Evolutionary conservation across 2,888 invertebrate genomes (phyloP), one percentile per base, ranked within the genome.

Genomic region (Athrips mouffetella): DNA sequence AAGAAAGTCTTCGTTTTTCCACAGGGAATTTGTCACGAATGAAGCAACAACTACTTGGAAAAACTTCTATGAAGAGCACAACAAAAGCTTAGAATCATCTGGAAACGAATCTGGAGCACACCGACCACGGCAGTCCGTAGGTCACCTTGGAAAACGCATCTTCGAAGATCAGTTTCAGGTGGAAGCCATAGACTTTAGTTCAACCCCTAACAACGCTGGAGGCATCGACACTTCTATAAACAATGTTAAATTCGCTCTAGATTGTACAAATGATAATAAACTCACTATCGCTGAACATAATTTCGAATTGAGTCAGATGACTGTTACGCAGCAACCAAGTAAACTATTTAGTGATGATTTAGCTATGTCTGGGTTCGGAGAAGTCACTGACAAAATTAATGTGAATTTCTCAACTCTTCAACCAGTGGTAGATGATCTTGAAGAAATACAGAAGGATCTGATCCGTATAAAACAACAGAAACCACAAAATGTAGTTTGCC

Each of bases 11-110:
- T 27, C n/a, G 2, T 27, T 10, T 2, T 20, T 39, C 3, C 16
- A 20, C 73, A 88, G 88, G 1, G 88, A 88, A 51, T 88, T 85
- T 51, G 68, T 72, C 11, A 81, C 80, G 11, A 79, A 84, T 53
- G 88, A 86, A 69, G 86, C 76, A 0, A 86, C 87, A 2, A 87
- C 84, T 1, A 84, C 88, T 16, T 88, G 87, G 88, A 84, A 81
- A 57, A 85, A 79, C 49, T 76, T 86, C 44, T 88, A 88, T 31
- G 88, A 84, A 50, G 80, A 87, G 33, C 85, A 86, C 49, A 86
- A 88, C 49, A 83, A 80, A 41, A 79, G 84, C 0, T 50, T 80
- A 15, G 88, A 88, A 54, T 76, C 76, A 0, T 86, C 85, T 0
- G 75, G 71, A 3, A 84, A 84, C 50, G 85, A 86, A 10, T 72